These are phyloP conservation scores for Apotomis turbidana DNA, from an alignment of 2,888 invertebrate genomes.

Conservation along the genomic window DNA sequence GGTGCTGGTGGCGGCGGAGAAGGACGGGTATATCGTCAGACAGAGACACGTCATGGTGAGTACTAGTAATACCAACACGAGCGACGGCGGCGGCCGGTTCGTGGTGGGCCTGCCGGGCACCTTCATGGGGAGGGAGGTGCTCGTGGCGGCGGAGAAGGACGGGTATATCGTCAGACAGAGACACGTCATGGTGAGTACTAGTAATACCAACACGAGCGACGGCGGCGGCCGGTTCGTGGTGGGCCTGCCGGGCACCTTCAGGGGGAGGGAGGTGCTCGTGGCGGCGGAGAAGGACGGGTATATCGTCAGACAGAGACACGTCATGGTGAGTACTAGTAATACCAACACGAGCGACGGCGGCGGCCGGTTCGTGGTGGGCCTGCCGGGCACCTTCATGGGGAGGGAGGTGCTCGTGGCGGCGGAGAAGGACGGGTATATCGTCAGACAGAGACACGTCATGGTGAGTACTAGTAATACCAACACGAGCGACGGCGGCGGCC, in stretches of 20 bases:
- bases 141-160: too few species aligned
- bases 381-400: constrained; percentile 71
- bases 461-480: too few species aligned
- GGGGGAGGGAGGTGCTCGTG: constrained; percentile 79
- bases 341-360: constrained; percentile 48
- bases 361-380: constrained; percentile 76
- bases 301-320: constrained; percentile 78
- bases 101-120: too few species aligned
- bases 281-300: constrained; percentile 85
- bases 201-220: constrained; percentile 66
- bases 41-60: constrained; percentile 78
- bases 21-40: constrained; percentile 84
- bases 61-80: too few species aligned
- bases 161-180: too few species aligned
- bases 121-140: too few species aligned
- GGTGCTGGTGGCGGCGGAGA: constrained; percentile 81
- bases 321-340: constrained; percentile 61
- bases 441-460: constrained; percentile 77
- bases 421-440: constrained; percentile 84
- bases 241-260: constrained; percentile 67
- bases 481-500: constrained; percentile 17
- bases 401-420: constrained; percentile 82
- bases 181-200: too few species aligned
- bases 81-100: too few species aligned
- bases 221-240: constrained; percentile 77